Base-by-base conservation (phyloP, 35 echinoderm and acorn worm genomes). In the Amphiura filiformis region DNA sequence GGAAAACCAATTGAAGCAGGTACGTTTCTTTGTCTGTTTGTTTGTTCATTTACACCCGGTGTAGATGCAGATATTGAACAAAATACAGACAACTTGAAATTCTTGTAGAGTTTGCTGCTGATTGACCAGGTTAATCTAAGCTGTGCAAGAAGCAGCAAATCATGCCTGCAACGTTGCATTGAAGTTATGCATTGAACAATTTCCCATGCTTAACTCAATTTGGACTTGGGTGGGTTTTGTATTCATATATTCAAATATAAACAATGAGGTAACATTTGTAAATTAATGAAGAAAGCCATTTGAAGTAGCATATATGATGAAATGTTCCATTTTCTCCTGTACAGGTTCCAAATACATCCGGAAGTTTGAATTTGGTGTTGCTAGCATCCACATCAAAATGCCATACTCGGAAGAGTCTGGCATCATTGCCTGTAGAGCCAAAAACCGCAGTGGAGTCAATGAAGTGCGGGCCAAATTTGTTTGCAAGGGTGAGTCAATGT, bases 331-430 rank as follows among this genome's bases (percentile, higher is more conserved):
- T n/a, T n/a, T n/a, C n/a, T n/a, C n/a, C n/a, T n/a, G n/a, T n/a
- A 2, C 34, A 85, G 83, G 83, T 40, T 85, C 83, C 14, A 85
- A 61, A 36, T 65, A 65, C 37, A 39, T 65, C 15, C 32, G 34
- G 13, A 90, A 83, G n/a, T 81, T 83, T 84, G 96, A 99, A 75
- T 99, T 99, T 94, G 93, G 96, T 57, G 90, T 92, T 37, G 90
- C 85, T 56, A 92, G 87, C 31, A 81, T 99, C 37, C 90, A 92
- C 77, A 99, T 95, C 78, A 91, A 85, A 37, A 87, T 86, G 79
- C 65, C 94, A 40, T 99, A 95, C 77, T 86, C 96, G n/a, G 96
- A 99, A 42, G 96, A 99, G 49, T 86, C 93, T 34, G 96, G 96
- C 38, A 83, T 81, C n/a, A 90, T 94, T 28, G 90, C 87, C 12